phyloP scores from a whole-genome alignment of 2,113 vertebrate species.

The Notarius lentiginosus region DNA sequence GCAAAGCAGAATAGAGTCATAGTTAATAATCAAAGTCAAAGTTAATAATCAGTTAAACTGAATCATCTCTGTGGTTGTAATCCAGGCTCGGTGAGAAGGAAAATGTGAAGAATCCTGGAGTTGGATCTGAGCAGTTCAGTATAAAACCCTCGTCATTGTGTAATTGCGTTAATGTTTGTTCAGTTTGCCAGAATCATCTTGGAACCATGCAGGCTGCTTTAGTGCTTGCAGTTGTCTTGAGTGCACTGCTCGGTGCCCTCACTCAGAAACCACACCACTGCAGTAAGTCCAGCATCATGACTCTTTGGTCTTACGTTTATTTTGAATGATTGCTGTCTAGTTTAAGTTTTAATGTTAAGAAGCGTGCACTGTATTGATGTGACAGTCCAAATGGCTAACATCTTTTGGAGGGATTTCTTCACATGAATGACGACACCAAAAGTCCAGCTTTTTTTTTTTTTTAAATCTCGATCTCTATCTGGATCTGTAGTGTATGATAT shows the following conservation, averaged over 20 bases:
- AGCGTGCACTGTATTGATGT: neutral
- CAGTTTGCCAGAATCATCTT: neutral
- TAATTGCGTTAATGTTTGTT: neutral
- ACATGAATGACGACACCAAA: neutral
- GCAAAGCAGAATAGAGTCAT: neutral
- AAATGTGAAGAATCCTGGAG: constrained; percentile 8
- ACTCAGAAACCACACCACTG: constrained; percentile 52
- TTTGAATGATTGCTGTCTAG: neutral
- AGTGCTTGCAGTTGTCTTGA: constrained; percentile 37
- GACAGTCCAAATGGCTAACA: neutral
- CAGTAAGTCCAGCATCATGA: constrained; percentile 48
- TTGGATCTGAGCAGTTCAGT: neutral
- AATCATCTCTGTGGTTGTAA: neutral
- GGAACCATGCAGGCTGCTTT: constrained; percentile 42
- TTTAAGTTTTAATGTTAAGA: neutral
- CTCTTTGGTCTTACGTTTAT: neutral
- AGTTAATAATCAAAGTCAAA: constrained; percentile 16
- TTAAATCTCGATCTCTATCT: neutral
- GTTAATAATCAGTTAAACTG: constrained; percentile 11
- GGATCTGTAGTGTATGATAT: neutral
- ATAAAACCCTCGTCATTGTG: neutral
- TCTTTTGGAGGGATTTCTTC: neutral
- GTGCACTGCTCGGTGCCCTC: constrained; percentile 6
- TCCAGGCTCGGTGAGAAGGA: neutral
- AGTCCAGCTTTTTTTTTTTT: neutral